Evolutionary conservation across 1,140 invertebrate species (phyloP).

Genomic region (Zophobas morio): DNA sequence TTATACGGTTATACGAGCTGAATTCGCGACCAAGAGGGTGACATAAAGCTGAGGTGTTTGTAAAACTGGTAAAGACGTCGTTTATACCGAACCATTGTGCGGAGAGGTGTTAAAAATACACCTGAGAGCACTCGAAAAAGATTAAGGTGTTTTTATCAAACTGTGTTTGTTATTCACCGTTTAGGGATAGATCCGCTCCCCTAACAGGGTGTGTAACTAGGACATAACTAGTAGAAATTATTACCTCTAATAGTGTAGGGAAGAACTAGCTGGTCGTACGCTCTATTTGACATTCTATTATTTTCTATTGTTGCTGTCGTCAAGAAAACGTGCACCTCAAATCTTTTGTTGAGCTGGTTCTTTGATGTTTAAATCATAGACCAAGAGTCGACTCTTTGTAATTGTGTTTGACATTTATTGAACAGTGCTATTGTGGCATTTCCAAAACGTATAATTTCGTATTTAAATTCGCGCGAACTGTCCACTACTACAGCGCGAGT

Average conservation of each 20-base stretch:
- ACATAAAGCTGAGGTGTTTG: conserved; percentile 36
- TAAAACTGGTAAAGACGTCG: conserved; percentile 35
- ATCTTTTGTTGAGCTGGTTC: conserved; percentile 12
- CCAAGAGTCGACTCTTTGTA: conserved; percentile 41
- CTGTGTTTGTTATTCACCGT: conserved; percentile 55
- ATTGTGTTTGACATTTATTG: conserved; percentile 42
- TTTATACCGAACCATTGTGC: conserved; percentile 48
- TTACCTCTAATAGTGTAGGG: conserved; percentile 50
- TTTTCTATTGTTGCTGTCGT: conserved; percentile 46
- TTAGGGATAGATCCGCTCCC: conserved; percentile 46
- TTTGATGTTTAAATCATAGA: conserved; percentile 48
- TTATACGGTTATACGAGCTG: conserved; percentile 53
- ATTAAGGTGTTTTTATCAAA: conserved; percentile 58
- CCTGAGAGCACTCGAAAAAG: conserved; percentile 56
- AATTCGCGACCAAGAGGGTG: conserved; percentile 50
- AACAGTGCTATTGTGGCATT: conserved; percentile 15
- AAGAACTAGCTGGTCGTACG: conserved; percentile 46
- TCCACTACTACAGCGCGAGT: conserved; percentile 3
- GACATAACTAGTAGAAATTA: conserved; percentile 47
- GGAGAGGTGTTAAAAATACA: conserved; percentile 57
- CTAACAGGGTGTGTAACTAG: conserved; percentile 45
- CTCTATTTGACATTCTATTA: conserved; percentile 50
- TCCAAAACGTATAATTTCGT: conserved; percentile 30
- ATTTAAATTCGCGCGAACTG: conserved; percentile 19
- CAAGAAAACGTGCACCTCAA: conserved; percentile 44